A percentile compares a stretch with the other conserved stretches of the same genome.
Conservation (phyloP, 2,113 vertebrate genomes). For the Nymphicus hollandicus region DNA sequence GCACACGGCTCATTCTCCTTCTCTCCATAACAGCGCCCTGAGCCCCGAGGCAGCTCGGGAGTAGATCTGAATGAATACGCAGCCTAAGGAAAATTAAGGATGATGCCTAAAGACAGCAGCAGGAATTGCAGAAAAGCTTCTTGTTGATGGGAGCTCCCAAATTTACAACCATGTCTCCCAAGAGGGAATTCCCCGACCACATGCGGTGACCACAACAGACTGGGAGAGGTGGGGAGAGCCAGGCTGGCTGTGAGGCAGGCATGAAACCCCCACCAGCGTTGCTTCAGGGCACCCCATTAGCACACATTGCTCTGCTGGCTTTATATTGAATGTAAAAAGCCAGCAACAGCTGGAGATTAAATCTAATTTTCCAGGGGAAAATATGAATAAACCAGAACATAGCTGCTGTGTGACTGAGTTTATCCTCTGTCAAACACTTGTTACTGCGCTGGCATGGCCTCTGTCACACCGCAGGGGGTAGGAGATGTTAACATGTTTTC, state of each 20-base stretch:
- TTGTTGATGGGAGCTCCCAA: background rate
- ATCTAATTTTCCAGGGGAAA: background rate
- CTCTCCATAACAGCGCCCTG: fast-evolving
- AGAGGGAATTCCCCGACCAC: background rate
- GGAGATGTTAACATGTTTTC: background rate
- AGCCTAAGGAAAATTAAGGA: background rate
- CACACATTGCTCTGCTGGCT: background rate
- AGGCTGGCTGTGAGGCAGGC: background rate
- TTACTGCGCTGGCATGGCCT: background rate
- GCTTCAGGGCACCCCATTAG: background rate
- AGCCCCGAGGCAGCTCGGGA: background rate
- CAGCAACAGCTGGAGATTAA: background rate
- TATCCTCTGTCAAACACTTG: background rate
- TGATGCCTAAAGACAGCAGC: background rate
- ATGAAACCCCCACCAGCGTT: background rate
- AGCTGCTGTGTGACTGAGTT: background rate
- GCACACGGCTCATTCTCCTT: background rate
- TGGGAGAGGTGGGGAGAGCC: background rate
- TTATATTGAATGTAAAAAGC: background rate
- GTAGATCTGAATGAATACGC: background rate
- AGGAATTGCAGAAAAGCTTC: background rate
- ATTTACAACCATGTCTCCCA: background rate
- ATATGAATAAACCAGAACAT: background rate
- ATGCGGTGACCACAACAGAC: background rate
- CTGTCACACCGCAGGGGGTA: background rate